These are phyloP conservation scores for Psilopogon haemacephalus DNA, from an alignment of 2,113 vertebrate species.

Conservation along the genomic window DNA sequence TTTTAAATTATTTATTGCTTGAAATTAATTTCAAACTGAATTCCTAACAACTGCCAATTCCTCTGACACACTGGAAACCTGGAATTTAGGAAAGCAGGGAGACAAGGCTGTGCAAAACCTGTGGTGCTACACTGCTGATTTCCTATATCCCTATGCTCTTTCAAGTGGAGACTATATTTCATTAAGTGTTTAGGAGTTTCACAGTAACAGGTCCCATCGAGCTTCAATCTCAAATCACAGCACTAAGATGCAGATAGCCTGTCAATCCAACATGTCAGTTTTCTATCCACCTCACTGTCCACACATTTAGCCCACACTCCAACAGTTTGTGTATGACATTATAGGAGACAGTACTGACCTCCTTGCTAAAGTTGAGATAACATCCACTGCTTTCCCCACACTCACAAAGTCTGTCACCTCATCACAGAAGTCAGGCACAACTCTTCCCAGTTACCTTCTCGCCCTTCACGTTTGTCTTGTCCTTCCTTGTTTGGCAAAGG, in stretches of 20 bases:
- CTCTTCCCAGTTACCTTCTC: not conserved
- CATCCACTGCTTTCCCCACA: not conserved
- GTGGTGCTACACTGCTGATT: not conserved
- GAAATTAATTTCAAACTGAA: not conserved
- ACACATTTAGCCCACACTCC: not conserved
- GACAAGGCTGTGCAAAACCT: not conserved
- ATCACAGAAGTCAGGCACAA: not conserved
- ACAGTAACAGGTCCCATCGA: not conserved
- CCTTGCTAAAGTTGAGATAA: not conserved
- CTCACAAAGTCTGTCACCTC: not conserved
- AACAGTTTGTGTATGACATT: not conserved
- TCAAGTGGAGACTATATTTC: not conserved
- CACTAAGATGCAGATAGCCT: not conserved
- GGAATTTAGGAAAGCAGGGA: not conserved
- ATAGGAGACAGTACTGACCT: rapidly evolving
- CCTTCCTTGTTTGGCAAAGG: not conserved
- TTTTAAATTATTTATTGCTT: not conserved
- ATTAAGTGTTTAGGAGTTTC: not conserved
- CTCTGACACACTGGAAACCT: not conserved
- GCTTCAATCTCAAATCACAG: not conserved
- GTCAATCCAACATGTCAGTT: not conserved
- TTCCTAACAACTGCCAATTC: not conserved
- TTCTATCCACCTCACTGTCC: not conserved
- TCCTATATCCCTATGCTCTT: not conserved
- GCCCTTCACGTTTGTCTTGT: not conserved